Conservation (phyloP, 2,888 invertebrate species). For the Amphipyra tragopoginis region DNA sequence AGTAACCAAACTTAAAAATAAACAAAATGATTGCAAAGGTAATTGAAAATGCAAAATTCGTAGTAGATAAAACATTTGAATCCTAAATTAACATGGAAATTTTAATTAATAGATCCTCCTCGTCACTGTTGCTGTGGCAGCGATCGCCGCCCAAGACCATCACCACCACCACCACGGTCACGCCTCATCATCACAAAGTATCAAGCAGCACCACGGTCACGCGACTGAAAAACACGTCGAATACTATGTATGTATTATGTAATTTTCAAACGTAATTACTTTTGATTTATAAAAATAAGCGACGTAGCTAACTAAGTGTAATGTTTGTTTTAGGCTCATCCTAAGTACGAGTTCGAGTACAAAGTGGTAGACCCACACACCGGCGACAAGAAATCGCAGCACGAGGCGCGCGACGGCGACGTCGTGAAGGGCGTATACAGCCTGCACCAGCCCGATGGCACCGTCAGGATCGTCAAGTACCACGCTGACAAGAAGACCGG, state of each 20-base stretch:
- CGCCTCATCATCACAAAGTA: constrained; percentile 61
- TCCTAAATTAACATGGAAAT: background rate
- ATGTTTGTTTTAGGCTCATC: constrained; percentile 66
- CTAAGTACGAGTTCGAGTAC: constrained; percentile 85
- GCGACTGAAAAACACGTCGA: constrained; percentile 60
- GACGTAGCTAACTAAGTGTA: background rate
- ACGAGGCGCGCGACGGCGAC: constrained; percentile 87
- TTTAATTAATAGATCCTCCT: constrained; percentile 13
- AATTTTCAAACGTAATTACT: background rate
- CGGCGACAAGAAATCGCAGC: constrained; percentile 86
- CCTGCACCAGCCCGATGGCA: constrained; percentile 80
- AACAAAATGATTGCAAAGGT: no score
- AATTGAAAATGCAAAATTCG: no score
- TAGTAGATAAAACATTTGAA: background rate
- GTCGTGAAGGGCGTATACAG: constrained; percentile 89
- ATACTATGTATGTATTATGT: constrained; percentile 63
- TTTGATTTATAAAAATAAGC: no score
- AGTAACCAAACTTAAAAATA: no score
- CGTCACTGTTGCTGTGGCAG: constrained; percentile 12
- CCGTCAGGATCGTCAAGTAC: constrained; percentile 84
- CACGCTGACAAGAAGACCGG: constrained; percentile 78
- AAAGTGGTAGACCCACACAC: constrained; percentile 85
- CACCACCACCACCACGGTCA: constrained; percentile 49
- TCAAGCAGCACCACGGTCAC: constrained; percentile 60
- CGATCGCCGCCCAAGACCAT: constrained; percentile 42